Base-by-base conservation (phyloP, 2,797 vertebrate species). In the Lagothrix lagotricha region DNA sequence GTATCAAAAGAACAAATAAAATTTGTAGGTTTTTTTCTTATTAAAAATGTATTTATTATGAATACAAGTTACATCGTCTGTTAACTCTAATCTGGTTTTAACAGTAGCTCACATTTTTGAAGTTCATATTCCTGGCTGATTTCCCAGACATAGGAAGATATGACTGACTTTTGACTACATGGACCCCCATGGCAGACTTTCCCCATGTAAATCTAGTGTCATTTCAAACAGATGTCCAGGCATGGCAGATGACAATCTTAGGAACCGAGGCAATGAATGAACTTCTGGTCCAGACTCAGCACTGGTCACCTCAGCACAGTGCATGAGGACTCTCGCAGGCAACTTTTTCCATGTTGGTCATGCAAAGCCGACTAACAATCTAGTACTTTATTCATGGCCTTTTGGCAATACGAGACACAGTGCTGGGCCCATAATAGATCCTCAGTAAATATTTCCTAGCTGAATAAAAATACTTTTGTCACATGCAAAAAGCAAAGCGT, bases 341-440 rank as follows among this genome's bases (percentile, higher is more conserved):
- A 12, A 0, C 24, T 50, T 87, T 44, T 58, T 15, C n/a, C 14
- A 2, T 7, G 0, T 46, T 8, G 36, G 17, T 39, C 73, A 6
- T 0, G 26, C 58, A 48, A 11, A 28, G 7, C 22, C 3, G 14
- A 11, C 30, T 36, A 41, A 57, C 17, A 1, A 0, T 0, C 10
- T 4, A 3, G 57, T 0, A 11, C 2, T 1, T 75, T 54, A 11
- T n/a, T 41, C 7, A 0, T 17, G 46, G 57, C 6, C 3, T 33
- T 4, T 15, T 64, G 17, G 8, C 54, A 81, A 41, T 7, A 3
- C 41, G 39, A 72, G 50, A 22, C 7, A 4, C 10, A 13, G 26
- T 8, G 19, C 72, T 36, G 46, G n/a, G 28, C 28, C 7, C 8
- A 15, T 54, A 9, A 2, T 14, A 73, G 52, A 46, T 15, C 22